These are phyloP conservation scores for Zaprionus ornatus DNA, from an alignment of 1,140 invertebrate species.

Conservation along the genomic window DNA sequence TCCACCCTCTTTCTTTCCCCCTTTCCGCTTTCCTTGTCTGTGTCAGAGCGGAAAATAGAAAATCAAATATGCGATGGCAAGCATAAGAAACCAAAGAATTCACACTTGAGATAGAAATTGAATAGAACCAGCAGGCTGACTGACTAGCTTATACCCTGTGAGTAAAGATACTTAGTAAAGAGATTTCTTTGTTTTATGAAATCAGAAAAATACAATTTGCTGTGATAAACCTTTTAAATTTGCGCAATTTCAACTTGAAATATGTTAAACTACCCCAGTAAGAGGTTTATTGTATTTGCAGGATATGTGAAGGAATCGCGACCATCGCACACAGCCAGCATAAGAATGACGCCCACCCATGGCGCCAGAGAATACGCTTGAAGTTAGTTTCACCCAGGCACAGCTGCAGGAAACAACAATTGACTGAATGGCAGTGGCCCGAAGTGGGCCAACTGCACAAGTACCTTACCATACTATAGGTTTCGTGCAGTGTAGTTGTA, in stretches of 20 bases:
- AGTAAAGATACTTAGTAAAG: not conserved
- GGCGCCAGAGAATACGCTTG: constrained; percentile 46
- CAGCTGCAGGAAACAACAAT: constrained; percentile 65
- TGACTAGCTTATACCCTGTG: constrained; percentile 1
- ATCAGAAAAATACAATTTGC: not conserved
- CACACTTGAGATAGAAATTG: constrained; percentile 34
- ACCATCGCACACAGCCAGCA: constrained; percentile 67
- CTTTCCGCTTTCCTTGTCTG: no score
- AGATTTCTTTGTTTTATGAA: not conserved
- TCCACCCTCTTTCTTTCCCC: no score
- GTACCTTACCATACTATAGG: constrained; percentile 27
- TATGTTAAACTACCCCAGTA: not conserved
- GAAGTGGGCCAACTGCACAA: constrained; percentile 12
- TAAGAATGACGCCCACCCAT: constrained; percentile 63
- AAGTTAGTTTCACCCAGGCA: constrained; percentile 67
- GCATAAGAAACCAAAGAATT: constrained; percentile 50
- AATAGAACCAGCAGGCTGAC: not conserved
- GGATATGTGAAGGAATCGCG: constrained; percentile 54
- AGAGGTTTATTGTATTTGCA: not conserved
- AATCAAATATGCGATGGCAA: constrained; percentile 72
- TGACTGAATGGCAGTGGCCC: constrained; percentile 42
- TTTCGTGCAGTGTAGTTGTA: constrained; percentile 30
- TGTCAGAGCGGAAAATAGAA: constrained; percentile 26
- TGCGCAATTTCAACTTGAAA: not conserved
- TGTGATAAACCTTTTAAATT: not conserved